phyloP scores from a whole-genome alignment of 2,797 vertebrate species.

The Knipowitschia caucasica region DNA sequence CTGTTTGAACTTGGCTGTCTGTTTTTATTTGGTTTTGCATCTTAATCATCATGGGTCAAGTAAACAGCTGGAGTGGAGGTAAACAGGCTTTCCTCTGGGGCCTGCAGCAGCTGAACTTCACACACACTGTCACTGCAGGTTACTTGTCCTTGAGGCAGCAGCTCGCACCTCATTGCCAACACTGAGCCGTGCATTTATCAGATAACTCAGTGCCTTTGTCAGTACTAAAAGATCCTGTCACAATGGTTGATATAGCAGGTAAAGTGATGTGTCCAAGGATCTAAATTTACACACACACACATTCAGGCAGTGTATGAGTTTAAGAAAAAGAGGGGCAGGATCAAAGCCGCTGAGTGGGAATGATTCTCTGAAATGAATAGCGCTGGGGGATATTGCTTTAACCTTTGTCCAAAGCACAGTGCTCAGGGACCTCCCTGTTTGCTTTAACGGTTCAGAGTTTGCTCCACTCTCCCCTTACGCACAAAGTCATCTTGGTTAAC shows the following conservation, averaged over 20 bases:
- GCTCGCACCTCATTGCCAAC: constrained; percentile 31
- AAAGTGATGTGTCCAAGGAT: constrained; percentile 44
- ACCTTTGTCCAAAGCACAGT: constrained; percentile 74
- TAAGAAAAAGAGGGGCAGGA: constrained; percentile 59
- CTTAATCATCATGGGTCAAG: constrained; percentile 78
- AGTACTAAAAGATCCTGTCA: constrained; percentile 22
- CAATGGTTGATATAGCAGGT: constrained; percentile 27
- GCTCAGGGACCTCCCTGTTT: constrained; percentile 75
- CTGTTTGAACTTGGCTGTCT: constrained; percentile 69
- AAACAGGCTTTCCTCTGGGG: constrained; percentile 73
- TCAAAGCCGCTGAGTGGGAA: constrained; percentile 71
- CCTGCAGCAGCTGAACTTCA: constrained; percentile 53
- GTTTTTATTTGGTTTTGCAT: constrained; percentile 75
- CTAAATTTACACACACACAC: constrained; percentile 49
- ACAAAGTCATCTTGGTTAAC: constrained; percentile 56
- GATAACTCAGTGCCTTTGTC: constrained; percentile 30
- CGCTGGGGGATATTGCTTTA: constrained; percentile 78
- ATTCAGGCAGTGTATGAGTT: constrained; percentile 46
- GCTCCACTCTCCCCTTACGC: constrained; percentile 59
- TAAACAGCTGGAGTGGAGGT: constrained; percentile 73
- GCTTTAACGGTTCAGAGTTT: constrained; percentile 73
- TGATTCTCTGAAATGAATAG: constrained; percentile 75
- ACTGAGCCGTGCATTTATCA: constrained; percentile 29
- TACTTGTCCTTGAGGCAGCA: constrained; percentile 12
- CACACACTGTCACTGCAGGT: constrained; percentile 23